Evolutionary conservation across 2,888 invertebrate genomes (phyloP), one percentile per base, ranked within the genome.

Genomic region (Oscheius sp.): DNA sequence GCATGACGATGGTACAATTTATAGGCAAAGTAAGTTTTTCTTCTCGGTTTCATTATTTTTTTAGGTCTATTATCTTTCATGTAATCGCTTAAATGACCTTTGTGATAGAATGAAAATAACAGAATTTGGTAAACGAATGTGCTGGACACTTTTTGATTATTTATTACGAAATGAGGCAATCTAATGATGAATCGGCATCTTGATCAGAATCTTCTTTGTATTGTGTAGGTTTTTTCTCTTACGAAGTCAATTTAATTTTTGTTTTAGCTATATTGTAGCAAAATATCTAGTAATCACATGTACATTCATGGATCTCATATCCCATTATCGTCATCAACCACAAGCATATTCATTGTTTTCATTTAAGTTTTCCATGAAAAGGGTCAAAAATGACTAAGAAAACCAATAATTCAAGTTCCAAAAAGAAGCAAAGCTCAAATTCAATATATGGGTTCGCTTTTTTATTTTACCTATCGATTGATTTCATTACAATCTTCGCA

Each of bases 201-300:
- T 32, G 98, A 98, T 89, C 98, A 99, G 88, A 91, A 97, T 77
- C 90, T 98, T 61, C 95, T 99, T 95, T 98, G 97, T 88, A 92
- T 95, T 72, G 92, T 97, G 74, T 98, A n/a, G 64, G 67, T 68
- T 14, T 51, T 28, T 2, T 2, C 28, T n/a, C n/a, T n/a, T n/a
- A n/a, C n/a, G n/a, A n/a, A n/a, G n/a, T n/a, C n/a, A n/a, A n/a
- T n/a, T n/a, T n/a, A n/a, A n/a, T n/a, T n/a, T 45, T 24, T 8
- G 20, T 69, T 73, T 24, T 14, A 74, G 70, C 3, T 78, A 82
- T 70, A 81, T 83, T 5, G 71, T 81, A 2, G 66, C 77, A 20
- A 78, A 89, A 88, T 88, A 90, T 38, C 87, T 86, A 78, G 87
- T 88, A 67, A 88, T 89, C 78, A 89, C 90, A 65, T 88, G 88